These are phyloP conservation scores for Metellina segmentata DNA, from an alignment of 2,888 invertebrate genomes.

Conservation along the genomic window DNA sequence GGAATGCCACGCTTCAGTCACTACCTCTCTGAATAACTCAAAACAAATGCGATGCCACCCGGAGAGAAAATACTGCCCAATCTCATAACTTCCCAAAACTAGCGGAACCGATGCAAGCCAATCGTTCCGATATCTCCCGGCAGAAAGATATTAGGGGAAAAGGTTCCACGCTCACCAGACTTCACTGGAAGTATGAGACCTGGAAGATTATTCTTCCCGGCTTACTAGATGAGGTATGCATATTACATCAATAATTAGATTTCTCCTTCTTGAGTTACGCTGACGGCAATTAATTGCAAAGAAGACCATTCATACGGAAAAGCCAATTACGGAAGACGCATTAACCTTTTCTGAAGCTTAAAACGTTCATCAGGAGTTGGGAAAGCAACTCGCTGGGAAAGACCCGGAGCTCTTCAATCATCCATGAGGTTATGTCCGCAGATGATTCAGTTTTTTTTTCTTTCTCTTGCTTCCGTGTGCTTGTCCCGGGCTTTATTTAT, in stretches of 20 bases:
- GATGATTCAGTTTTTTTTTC: slow-evolving; percentile 6
- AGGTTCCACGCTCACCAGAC: too few species aligned
- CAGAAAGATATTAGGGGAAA: too few species aligned
- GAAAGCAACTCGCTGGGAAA: not conserved
- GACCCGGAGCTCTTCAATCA: slow-evolving; percentile 22
- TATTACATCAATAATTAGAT: slow-evolving; percentile 63
- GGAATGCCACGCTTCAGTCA: too few species aligned
- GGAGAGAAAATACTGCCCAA: too few species aligned
- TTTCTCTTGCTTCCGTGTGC: not conserved
- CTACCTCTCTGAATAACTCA: too few species aligned
- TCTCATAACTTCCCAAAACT: too few species aligned
- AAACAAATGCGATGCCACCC: too few species aligned
- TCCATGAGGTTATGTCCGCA: slow-evolving; percentile 11
- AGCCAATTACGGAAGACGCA: slow-evolving; percentile 56
- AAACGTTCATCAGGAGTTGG: too few species aligned
- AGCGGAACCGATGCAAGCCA: too few species aligned
- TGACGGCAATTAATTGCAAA: slow-evolving; percentile 62
- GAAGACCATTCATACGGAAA: slow-evolving; percentile 58
- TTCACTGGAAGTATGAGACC: not conserved
- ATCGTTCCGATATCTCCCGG: too few species aligned
- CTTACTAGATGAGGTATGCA: slow-evolving; percentile 9
- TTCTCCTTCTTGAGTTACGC: slow-evolving; percentile 17
- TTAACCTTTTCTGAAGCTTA: too few species aligned
- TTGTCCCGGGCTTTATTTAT: not conserved
- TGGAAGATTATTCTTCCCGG: slow-evolving; percentile 16